Evolutionary conservation across 2,113 vertebrate genomes (phyloP).

Genomic region (Cinclus cinclus): DNA sequence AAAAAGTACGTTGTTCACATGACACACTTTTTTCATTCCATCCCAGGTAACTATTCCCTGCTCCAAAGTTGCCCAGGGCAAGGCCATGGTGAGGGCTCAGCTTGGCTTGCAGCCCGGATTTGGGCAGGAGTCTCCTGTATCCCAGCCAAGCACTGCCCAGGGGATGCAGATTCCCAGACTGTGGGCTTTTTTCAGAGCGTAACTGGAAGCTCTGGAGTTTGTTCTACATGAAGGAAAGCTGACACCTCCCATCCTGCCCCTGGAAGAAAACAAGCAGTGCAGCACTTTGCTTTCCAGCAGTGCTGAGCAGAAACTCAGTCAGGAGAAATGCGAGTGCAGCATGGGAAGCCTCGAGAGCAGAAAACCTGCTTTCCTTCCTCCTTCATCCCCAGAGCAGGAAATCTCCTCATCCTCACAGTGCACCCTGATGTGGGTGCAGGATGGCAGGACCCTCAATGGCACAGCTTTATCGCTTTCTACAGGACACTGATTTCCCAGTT

Average conservation of each 20-base stretch:
- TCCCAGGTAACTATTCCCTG: background rate
- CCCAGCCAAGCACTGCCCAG: background rate
- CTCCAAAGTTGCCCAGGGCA: background rate
- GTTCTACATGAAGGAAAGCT: background rate
- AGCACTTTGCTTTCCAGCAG: background rate
- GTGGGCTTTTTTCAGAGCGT: too few species aligned
- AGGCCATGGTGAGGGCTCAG: background rate
- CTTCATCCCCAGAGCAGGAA: background rate
- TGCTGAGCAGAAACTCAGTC: background rate
- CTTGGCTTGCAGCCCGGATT: background rate
- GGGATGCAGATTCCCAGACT: background rate
- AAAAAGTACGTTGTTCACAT: background rate
- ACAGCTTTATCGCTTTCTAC: accelerated
- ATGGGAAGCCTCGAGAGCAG: accelerated
- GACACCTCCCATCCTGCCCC: background rate
- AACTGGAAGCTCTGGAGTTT: background rate
- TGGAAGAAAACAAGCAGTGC: background rate
- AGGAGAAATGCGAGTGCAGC: accelerated
- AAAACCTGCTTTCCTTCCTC: background rate
- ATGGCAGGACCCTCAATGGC: background rate
- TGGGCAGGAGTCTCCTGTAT: accelerated
- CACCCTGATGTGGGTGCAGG: background rate
- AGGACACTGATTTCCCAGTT: background rate
- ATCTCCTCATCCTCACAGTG: background rate
- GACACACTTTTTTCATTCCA: background rate